Evolutionary conservation across 2,113 vertebrate genomes (phyloP), one percentile per base, ranked within the genome.

Genomic region (Leuciscus idus): DNA sequence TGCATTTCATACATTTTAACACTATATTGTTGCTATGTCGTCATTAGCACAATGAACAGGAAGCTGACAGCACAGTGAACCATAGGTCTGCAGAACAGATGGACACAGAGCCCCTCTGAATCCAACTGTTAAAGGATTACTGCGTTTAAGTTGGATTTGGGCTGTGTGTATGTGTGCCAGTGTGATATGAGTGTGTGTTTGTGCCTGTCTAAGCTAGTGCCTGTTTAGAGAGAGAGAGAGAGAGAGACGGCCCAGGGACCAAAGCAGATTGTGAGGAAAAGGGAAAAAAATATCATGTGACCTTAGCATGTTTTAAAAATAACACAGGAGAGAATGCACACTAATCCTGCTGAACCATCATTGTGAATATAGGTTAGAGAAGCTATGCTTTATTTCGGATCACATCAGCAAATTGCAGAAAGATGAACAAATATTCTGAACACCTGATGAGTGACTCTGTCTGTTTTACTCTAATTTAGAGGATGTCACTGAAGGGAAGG

Each of bases 61-160:
- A 70, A 83, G 19, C 66, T n/a, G 33, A 39, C 21, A 36, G 46
- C 30, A 57, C 12, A 73, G 48, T 43, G 23, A 39, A 73, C 43
- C 46, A 26, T 30, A 46, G 11, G 55, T 75, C 26, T 64, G 10
- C 39, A 75, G 10, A 19, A 72, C 86, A 84, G 79, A 87, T 81
- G 81, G 36, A 78, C 68, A 80, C 61, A 28, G 39, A 79, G 19
- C 26, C n/a, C 57, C 5, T 57, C 26, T 61, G 33, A 66, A 83
- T 84, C 30, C 33, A 62, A 83, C 48, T 26, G 57, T 78, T 66
- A 48, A 59, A 30, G 66, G 66, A 87, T 73, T 84, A 73, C 57
- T 64, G 39, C 13, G 10, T 87, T 85, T 87, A 87, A 84, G 66
- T 66, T 88, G 83, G 75, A 61, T 79, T 85, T 88, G 83, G 76